Percentiles rank a stretch among this genome's conserved stretches.
Conservation (phyloP, 2,797 vertebrate species). For the Cyprinodon diabolis region DNA sequence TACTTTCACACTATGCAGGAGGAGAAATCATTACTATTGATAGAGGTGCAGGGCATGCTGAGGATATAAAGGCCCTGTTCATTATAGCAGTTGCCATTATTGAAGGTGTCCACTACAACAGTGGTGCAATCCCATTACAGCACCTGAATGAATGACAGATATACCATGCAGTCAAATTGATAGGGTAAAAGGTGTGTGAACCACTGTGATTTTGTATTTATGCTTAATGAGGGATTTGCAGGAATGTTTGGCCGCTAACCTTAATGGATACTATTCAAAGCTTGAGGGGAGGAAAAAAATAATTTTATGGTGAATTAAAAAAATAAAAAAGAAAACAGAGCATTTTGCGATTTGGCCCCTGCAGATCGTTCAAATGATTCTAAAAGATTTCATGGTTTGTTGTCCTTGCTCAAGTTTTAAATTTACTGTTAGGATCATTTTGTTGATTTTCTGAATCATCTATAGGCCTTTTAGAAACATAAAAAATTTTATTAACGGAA, state of each 20-base stretch:
- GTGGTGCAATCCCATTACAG: conserved; percentile 64
- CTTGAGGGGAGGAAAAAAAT: conserved; percentile 44
- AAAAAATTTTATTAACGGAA: conserved; percentile 41
- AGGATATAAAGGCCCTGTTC: conserved; percentile 57
- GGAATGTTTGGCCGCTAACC: conserved; percentile 48
- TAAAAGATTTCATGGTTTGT: conserved; percentile 66
- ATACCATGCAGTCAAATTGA: conserved; percentile 68
- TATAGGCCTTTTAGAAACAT: conserved; percentile 39
- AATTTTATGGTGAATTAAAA: conserved; percentile 72
- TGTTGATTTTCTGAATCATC: conserved; percentile 31
- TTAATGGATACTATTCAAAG: conserved; percentile 30
- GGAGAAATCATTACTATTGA: conserved; percentile 61
- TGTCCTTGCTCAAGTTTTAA: conserved; percentile 59
- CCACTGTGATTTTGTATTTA: conserved; percentile 75
- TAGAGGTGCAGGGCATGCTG: conserved; percentile 39
- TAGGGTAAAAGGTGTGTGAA: conserved; percentile 72
- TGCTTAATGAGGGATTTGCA: conserved; percentile 74
- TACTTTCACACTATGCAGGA: conserved; percentile 46
- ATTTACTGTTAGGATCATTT: conserved; percentile 26
- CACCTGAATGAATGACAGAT: conserved; percentile 67
- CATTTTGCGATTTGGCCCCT: conserved; percentile 40
- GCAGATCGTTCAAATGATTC: conserved; percentile 32
- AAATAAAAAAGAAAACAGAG: conserved; percentile 51
- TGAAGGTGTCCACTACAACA: conserved; percentile 68
- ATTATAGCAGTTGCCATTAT: conserved; percentile 65